Conservation (phyloP, 1,140 invertebrate genomes). For the Archivesica marissinica region DNA sequence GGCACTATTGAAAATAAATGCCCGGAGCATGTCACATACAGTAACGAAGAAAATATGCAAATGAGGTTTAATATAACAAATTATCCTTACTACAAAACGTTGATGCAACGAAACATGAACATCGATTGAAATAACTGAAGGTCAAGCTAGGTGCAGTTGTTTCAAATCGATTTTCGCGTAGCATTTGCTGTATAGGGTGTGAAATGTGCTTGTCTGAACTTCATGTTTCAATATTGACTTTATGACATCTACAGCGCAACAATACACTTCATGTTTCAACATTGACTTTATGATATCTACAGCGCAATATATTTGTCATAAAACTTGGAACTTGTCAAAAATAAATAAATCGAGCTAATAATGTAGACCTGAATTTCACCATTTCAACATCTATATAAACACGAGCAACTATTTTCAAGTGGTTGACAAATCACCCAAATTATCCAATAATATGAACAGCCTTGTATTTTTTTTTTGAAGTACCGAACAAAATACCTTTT, state of each 20-base stretch:
- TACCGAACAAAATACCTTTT: neutral
- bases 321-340: neutral
- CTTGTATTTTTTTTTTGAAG: neutral
- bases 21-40: too few species aligned
- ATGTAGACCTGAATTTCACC: neutral
- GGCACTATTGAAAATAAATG: too few species aligned
- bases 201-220: too few species aligned
- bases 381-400: slow-evolving; percentile 20
- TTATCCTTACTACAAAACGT: too few species aligned
- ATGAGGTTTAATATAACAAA: too few species aligned
- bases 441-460: neutral
- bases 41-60: too few species aligned
- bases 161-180: too few species aligned
- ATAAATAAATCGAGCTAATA: neutral
- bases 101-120: too few species aligned
- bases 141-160: too few species aligned
- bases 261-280: neutral
- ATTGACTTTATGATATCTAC: neutral
- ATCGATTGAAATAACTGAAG: too few species aligned
- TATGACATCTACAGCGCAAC: neutral
- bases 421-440: neutral
- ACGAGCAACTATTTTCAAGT: neutral
- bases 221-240: neutral
- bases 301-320: neutral
- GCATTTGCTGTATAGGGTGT: too few species aligned